Percentiles rank a stretch among this genome's conserved stretches.
Evolutionary conservation across 2,113 vertebrate species (phyloP).

Genomic region (Origma solitaria): DNA sequence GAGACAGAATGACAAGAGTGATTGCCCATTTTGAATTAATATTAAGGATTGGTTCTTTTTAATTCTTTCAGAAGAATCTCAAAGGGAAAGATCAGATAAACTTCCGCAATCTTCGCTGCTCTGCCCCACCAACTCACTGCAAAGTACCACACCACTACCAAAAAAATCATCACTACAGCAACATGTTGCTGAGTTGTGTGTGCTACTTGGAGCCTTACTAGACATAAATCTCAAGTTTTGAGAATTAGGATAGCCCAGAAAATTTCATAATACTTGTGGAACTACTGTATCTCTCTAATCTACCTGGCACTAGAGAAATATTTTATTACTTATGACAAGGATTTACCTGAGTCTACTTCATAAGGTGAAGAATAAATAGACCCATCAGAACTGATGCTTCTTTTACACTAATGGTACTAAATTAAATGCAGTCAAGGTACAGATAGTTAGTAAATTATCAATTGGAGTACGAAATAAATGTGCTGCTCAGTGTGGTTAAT

Average conservation of each 20-base stretch:
- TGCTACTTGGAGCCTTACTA: neutral
- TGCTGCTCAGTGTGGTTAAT: neutral
- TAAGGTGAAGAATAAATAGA: neutral
- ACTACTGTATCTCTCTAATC: neutral
- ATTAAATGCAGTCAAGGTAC: neutral
- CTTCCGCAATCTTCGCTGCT: slow-evolving; percentile 24
- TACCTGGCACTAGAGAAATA: neutral
- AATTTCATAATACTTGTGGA: neutral
- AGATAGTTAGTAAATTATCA: neutral
- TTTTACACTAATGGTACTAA: neutral
- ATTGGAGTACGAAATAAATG: neutral
- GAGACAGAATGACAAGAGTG: slow-evolving; percentile 50
- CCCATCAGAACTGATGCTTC: neutral
- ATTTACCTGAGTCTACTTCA: neutral
- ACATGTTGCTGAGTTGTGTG: neutral
- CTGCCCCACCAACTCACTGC: neutral
- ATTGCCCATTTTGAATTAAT: slow-evolving; percentile 40
- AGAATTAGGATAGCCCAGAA: neutral
- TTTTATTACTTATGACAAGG: neutral
- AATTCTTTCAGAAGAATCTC: slow-evolving; percentile 52
- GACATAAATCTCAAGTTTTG: neutral
- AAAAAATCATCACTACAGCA: slow-evolving; percentile 4
- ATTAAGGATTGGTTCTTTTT: slow-evolving; percentile 38
- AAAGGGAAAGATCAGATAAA: slow-evolving; percentile 10
- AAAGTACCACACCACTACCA: neutral